Percentiles rank a stretch among this genome's conserved stretches.
Evolutionary conservation across 2,888 invertebrate genomes (phyloP).

Genomic region (Cephus pulcher): DNA sequence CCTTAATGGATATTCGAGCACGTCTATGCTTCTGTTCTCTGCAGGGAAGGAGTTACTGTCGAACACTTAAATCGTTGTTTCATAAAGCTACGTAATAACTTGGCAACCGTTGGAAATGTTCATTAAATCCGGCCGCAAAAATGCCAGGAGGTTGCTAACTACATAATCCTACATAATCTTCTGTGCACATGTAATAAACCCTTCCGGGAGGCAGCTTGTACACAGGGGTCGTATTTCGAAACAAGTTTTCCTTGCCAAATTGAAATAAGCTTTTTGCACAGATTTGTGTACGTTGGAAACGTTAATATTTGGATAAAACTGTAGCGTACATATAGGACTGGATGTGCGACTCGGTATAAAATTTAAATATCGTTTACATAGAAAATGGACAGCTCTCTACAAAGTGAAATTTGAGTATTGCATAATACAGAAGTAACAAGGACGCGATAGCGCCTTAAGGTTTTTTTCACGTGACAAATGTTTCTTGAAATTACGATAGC

Average conservation of each 20-base stretch:
- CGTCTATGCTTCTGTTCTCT: background rate
- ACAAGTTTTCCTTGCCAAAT: background rate
- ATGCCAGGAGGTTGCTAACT: background rate
- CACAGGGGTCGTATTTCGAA: background rate
- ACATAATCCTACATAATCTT: background rate
- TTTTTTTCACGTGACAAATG: background rate
- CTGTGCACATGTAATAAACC: background rate
- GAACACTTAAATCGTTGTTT: background rate
- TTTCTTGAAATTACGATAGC: background rate
- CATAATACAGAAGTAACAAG: too few relatives aligned
- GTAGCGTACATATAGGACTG: background rate
- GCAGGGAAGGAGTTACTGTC: background rate
- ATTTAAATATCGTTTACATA: too few relatives aligned
- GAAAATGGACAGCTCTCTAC: too few relatives aligned
- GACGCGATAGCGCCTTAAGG: too few relatives aligned
- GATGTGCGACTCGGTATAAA: background rate
- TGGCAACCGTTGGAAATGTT: background rate
- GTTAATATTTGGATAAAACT: background rate
- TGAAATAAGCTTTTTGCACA: background rate
- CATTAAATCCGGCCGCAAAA: background rate
- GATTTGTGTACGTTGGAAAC: background rate
- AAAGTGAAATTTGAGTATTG: too few relatives aligned
- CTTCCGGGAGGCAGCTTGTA: background rate
- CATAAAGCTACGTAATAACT: background rate
- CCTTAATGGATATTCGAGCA: background rate